Conservation (phyloP, 2,113 vertebrate species). For the Chamaea fasciata region DNA sequence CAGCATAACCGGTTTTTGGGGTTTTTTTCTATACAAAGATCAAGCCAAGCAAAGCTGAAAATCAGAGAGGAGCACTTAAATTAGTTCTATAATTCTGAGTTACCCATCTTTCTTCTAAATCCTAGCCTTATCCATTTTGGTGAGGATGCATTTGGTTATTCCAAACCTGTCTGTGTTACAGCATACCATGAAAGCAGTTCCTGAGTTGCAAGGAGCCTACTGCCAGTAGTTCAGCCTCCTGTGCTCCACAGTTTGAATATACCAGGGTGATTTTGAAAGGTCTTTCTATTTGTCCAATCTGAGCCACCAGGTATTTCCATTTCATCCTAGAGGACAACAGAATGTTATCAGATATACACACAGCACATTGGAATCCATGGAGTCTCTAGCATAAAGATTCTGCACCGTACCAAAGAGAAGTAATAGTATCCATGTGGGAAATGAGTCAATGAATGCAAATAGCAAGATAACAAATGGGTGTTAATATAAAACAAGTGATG, state of each 20-base stretch:
- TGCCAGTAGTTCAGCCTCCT: conserved; percentile 60
- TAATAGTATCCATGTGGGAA: not conserved
- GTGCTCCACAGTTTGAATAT: conserved; percentile 74
- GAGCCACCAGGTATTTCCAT: conserved; percentile 75
- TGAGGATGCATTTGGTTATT: not conserved
- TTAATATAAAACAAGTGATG: not conserved
- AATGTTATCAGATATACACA: not conserved
- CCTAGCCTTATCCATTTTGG: not conserved
- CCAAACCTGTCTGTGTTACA: not conserved
- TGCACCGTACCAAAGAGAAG: not conserved
- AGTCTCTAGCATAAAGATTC: not conserved
- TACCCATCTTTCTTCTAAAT: not conserved
- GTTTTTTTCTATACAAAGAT: not conserved
- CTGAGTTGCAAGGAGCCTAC: conserved; percentile 79
- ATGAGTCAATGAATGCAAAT: not conserved
- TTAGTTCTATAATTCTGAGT: not conserved
- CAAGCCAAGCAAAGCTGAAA: not conserved
- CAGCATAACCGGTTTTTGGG: not conserved
- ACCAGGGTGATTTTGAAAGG: conserved; percentile 80
- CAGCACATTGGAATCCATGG: not conserved
- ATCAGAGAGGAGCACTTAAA: not conserved
- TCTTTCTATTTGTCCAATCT: conserved; percentile 75
- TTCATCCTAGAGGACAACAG: conserved; percentile 64
- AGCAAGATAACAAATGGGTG: not conserved
- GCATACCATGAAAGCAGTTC: conserved; percentile 78